Evolutionary conservation across 1,140 invertebrate species (phyloP), one percentile per base, ranked within the genome.

Genomic region (Schlechtendalia chinensis): DNA sequence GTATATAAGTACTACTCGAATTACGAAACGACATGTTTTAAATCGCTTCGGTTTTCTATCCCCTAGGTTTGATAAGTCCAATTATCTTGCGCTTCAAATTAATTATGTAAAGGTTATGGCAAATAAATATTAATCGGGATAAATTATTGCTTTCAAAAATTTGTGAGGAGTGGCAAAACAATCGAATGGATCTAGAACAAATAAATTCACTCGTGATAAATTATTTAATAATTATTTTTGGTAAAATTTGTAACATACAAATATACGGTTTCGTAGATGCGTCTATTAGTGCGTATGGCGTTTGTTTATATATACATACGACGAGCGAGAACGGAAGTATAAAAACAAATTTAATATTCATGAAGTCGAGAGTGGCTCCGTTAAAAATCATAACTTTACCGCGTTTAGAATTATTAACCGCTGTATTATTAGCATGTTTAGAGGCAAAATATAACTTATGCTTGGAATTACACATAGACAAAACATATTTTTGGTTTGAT

Each of bases 361-460:
- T 85, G 0, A 87, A 86, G 81, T 82, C 81, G 16, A 71, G 84
- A 80, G 85, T 87, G 1, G 83, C 86, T 16, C 86, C 86, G 12
- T 54, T 84, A 11, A 85, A 86, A 81, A 79, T 45, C 14, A 45
- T 85, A 1, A 82, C 85, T 1, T 84, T 45, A 45, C 39, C 39
- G 10, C 4, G 39, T 5, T 45, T 45, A 10, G 39, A 45, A 10
- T 45, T 45, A 45, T 10, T 45, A 45, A 10, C 39, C 10, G 39
- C 39, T 10, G 39, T 45, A 45, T 45, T 45, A 45, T 10, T 45
- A 5, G 39, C 39, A 10, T 10, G 39, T 5, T 45, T 45, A 45
- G 39, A 5, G 4, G 4, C 39, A 45, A 45, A 45, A 45, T 45
- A 45, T 45, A 5, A 10, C 10, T 10, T 10, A 45, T 5, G 4